Conservation (phyloP, 1,140 invertebrate species). For the Scaptomyza hsui region DNA sequence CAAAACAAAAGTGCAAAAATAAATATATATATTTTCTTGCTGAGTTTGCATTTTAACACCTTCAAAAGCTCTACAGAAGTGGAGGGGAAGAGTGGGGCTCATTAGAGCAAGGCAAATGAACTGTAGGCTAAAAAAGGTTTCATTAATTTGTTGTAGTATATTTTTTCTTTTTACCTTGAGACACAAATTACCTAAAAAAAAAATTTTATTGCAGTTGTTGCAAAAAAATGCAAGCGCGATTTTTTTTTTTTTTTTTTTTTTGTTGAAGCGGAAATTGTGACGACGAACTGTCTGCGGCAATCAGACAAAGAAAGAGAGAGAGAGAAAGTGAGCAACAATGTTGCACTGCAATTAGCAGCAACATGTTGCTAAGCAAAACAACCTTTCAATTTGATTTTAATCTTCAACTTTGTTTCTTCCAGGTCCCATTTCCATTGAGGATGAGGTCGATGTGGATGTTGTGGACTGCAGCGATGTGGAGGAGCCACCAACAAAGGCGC, state of each 20-base stretch:
- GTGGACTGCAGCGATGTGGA: slow-evolving; percentile 85
- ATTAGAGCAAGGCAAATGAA: slow-evolving; percentile 1
- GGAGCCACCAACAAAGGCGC: slow-evolving; percentile 75
- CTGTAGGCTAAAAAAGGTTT: not conserved
- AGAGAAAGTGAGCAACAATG: slow-evolving; percentile 7
- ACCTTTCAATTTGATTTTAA: slow-evolving; percentile 35
- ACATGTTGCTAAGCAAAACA: slow-evolving; percentile 43
- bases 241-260: slow-evolving; percentile 18
- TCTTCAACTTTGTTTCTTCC: slow-evolving; percentile 54
- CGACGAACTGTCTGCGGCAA: slow-evolving; percentile 56
- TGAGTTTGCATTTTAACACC: slow-evolving; percentile 73
- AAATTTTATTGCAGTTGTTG: slow-evolving; percentile 47
- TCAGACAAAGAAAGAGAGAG: slow-evolving; percentile 19
- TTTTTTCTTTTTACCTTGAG: slow-evolving; percentile 2
- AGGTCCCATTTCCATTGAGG: slow-evolving; percentile 84
- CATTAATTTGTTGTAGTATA: not conserved
- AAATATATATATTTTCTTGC: slow-evolving; percentile 26
- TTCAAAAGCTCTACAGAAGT: slow-evolving; percentile 15
- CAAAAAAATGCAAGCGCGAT: slow-evolving; percentile 36
- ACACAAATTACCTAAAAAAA: slow-evolving; percentile 8
- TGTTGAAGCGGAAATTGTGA: slow-evolving; percentile 62
- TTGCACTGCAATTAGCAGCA: slow-evolving; percentile 22
- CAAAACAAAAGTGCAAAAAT: slow-evolving; percentile 12
- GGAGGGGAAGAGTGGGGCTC: not conserved
- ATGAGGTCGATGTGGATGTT: slow-evolving; percentile 85